phyloP scores from a whole-genome alignment of 2,113 vertebrate species.

The Alaudala cheleensis region DNA sequence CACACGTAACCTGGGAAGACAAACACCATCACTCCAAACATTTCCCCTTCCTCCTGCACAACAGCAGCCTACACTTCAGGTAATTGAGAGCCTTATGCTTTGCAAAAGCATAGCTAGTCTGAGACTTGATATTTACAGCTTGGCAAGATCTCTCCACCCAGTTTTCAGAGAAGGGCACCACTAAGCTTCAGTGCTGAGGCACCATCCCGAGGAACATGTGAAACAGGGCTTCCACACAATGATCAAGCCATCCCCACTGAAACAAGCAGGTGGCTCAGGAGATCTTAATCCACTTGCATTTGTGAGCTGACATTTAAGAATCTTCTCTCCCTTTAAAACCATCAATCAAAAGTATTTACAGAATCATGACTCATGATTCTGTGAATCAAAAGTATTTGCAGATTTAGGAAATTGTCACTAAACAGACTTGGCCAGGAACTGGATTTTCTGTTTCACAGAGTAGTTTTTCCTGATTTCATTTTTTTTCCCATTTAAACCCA shows the following conservation, averaged over 20 bases:
- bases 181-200: background rate
- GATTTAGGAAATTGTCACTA: background rate
- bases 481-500: background rate
- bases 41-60: background rate
- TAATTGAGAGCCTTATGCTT: background rate
- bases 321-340: background rate
- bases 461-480: background rate
- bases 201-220: background rate
- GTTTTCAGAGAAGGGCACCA: background rate
- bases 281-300: background rate
- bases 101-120: background rate
- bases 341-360: constrained; percentile 15
- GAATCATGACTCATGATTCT: background rate
- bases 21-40: background rate
- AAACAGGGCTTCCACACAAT: background rate
- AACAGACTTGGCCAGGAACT: background rate
- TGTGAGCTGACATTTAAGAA: background rate
- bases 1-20: background rate
- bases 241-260: background rate
- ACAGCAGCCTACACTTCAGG: background rate
- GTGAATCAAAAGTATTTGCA: background rate
- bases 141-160: background rate
- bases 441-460: background rate
- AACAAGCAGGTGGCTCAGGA: background rate
- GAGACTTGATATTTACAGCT: background rate